Evolutionary conservation across 2,888 invertebrate species (phyloP).

Genomic region (Dione juno): DNA sequence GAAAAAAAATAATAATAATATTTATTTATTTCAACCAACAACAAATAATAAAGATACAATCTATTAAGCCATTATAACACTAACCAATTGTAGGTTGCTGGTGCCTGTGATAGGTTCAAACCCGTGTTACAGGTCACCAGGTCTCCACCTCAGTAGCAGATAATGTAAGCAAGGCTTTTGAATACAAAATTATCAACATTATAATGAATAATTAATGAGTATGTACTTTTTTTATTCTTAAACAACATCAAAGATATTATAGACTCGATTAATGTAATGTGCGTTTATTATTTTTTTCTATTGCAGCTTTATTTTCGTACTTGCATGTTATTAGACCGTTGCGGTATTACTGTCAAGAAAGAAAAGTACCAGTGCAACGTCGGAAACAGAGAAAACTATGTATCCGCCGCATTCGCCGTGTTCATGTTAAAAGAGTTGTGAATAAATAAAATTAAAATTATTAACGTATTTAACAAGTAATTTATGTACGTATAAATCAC

Average conservation of each 20-base stretch:
- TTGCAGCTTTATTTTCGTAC: slow-evolving; percentile 5
- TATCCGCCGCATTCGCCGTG: neutral
- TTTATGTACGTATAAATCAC: neutral
- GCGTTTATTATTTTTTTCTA: neutral
- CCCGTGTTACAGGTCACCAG: no score
- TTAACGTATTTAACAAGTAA: neutral
- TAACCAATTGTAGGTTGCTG: no score
- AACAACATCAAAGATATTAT: neutral
- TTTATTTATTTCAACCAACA: no score
- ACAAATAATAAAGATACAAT: no score
- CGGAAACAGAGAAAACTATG: slow-evolving; percentile 6
- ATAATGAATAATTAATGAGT: no score
- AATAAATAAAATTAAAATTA: no score
- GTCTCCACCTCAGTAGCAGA: no score
- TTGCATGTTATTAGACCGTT: slow-evolving; percentile 8
- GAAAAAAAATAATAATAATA: no score
- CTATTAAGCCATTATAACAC: no score
- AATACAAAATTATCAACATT: no score
- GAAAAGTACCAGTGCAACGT: slow-evolving; percentile 1
- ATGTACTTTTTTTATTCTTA: neutral
- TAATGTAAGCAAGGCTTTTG: no score
- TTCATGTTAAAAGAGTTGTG: slow-evolving; percentile 1
- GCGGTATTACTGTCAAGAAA: neutral
- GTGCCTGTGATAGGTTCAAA: no score
- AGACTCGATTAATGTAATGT: neutral